phyloP scores from a whole-genome alignment of 1,140 invertebrate genomes.

The Pseudoatta argentina region DNA sequence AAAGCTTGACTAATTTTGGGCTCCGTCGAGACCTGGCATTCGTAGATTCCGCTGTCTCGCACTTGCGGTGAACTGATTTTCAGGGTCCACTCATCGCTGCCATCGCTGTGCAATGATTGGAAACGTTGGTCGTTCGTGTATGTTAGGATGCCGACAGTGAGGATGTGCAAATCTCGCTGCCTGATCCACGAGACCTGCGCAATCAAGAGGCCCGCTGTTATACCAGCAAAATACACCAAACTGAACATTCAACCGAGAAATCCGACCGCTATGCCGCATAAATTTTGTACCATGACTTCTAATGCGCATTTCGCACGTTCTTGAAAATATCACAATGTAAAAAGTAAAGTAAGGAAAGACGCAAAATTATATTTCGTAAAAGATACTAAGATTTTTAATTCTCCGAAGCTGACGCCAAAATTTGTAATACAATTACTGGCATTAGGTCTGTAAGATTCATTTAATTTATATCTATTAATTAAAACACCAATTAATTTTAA shows the following conservation, averaged over 20 bases:
- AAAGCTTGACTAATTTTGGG: slow-evolving; percentile 94
- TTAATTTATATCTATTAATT: too few relatives aligned
- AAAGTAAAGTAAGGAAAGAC: background rate
- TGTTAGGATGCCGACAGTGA: slow-evolving; percentile 91
- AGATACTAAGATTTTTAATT: background rate
- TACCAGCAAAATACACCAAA: background rate
- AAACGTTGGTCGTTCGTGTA: slow-evolving; percentile 93
- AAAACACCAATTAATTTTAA: too few relatives aligned
- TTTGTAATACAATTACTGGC: too few relatives aligned
- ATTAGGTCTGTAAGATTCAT: too few relatives aligned
- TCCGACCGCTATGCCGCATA: background rate
- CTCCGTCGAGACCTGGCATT: slow-evolving; percentile 95
- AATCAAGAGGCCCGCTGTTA: slow-evolving; percentile 41
- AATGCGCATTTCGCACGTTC: slow-evolving; percentile 3
- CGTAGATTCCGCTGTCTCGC: slow-evolving; percentile 91
- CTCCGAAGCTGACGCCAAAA: too few relatives aligned
- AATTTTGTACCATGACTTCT: background rate
- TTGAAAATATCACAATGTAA: background rate
- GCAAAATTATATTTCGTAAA: background rate
- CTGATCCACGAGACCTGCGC: slow-evolving; percentile 92
- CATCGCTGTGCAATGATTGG: slow-evolving; percentile 93
- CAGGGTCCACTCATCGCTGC: slow-evolving; percentile 95
- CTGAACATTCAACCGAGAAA: background rate
- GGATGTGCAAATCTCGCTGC: slow-evolving; percentile 91
- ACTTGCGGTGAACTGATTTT: slow-evolving; percentile 93